phyloP scores from a whole-genome alignment of 2,888 invertebrate genomes.

The Papilio elwesi region DNA sequence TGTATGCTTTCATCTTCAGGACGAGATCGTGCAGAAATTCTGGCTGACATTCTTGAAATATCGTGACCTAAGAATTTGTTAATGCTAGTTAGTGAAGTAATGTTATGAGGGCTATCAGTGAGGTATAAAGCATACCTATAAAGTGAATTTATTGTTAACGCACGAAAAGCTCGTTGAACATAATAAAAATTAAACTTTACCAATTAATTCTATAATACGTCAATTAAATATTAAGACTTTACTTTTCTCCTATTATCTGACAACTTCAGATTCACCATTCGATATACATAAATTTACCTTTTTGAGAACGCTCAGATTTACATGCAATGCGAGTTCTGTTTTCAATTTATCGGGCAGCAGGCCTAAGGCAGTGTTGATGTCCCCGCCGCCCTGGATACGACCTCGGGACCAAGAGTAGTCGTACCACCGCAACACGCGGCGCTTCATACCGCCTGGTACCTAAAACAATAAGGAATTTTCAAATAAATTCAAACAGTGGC shows the following conservation, averaged over 20 bases:
- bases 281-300: slow-evolving; percentile 86
- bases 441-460: slow-evolving; percentile 97
- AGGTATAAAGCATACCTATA: background rate
- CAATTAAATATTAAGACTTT: too few relatives aligned
- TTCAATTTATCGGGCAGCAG: slow-evolving; percentile 97
- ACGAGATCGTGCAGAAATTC: slow-evolving; percentile 98
- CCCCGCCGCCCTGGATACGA: slow-evolving; percentile 97
- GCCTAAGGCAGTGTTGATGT: slow-evolving; percentile 97
- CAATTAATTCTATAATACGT: too few relatives aligned
- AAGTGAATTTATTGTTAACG: too few relatives aligned
- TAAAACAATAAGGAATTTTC: slow-evolving; percentile 49
- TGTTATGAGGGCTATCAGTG: too few relatives aligned
- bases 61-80: slow-evolving; percentile 89
- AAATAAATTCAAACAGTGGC: too few relatives aligned
- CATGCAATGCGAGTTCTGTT: slow-evolving; percentile 97
- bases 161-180: too few relatives aligned
- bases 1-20: slow-evolving; percentile 98
- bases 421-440: slow-evolving; percentile 98
- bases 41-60: slow-evolving; percentile 98
- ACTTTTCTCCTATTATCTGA: background rate
- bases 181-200: too few relatives aligned
- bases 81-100: too few relatives aligned
- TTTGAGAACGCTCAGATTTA: slow-evolving; percentile 96
- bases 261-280: background rate
- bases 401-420: slow-evolving; percentile 99